Evolutionary conservation across 2,797 vertebrate species (phyloP).

Genomic region (Pseudochaenichthys georgianus): DNA sequence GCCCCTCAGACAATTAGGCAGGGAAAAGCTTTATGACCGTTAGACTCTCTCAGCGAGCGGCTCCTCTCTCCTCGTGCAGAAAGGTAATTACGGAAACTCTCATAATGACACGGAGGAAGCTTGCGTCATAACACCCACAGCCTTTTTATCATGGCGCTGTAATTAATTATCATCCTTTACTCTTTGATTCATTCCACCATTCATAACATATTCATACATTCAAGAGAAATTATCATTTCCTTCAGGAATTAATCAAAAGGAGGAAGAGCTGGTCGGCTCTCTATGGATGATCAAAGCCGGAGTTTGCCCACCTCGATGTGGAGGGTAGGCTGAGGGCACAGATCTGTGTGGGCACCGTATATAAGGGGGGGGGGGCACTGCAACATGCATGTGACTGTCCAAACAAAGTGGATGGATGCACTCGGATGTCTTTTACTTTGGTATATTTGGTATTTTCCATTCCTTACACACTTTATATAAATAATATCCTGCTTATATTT

Average conservation of each 20-base stretch:
- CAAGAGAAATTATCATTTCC: conserved; percentile 89
- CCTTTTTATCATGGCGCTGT: conserved; percentile 82
- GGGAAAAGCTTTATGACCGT: conserved; percentile 85
- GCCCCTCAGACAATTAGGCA: conserved; percentile 86
- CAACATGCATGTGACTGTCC: too few species aligned
- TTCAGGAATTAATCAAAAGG: conserved; percentile 87
- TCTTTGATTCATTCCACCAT: conserved; percentile 87
- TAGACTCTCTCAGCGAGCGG: conserved; percentile 79
- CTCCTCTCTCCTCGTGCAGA: conserved; percentile 80
- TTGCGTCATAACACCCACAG: conserved; percentile 86
- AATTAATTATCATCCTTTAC: conserved; percentile 88
- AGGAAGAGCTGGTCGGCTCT: conserved; percentile 76
- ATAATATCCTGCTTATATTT: too few species aligned
- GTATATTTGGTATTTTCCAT: too few species aligned
- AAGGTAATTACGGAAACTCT: conserved; percentile 87
- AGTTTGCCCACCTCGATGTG: conserved; percentile 71
- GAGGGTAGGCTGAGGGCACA: conserved; percentile 44
- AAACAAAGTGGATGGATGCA: too few species aligned
- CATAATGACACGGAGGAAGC: conserved; percentile 86
- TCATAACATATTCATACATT: conserved; percentile 91
- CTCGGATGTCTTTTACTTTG: too few species aligned
- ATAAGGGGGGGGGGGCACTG: too few species aligned
- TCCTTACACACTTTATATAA: too few species aligned
- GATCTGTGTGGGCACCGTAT: conserved; percentile 9
- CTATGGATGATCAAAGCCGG: conserved; percentile 83